Evolutionary conservation across 23 tunicate genomes (phyloP), one percentile per base, ranked within the genome.

Genomic region (Trididemnum miniatum): DNA sequence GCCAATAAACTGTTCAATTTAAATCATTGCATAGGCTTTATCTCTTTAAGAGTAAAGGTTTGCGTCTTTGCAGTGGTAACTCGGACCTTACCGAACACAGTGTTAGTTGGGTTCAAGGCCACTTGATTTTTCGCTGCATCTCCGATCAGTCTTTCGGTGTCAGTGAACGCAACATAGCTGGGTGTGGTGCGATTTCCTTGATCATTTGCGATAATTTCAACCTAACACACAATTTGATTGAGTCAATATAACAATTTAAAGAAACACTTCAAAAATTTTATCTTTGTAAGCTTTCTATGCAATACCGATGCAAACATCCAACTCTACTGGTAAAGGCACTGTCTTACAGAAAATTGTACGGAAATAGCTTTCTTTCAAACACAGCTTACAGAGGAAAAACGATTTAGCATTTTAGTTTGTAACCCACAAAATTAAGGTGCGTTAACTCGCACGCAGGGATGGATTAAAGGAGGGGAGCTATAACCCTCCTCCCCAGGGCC

Each of bases 91-190:
- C 88, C 97, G 75, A 96, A 96, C 15, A 96, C 94, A 63, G 97
- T 96, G 85, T 96, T 96, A 35, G 79, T 44, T 79, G 99, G 99
- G 74, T 96, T 96, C 92, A 87, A 77, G 33, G 99, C 92, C 12
- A 92, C 89, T 71, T 96, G 99, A 59, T 96, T 96, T 71, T 96
- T 96, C 20, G 99, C 99, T 7, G 99, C 95, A 81, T 96, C 99
- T 30, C 99, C 99, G 37, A 96, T 93, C 28, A 96, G 86, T 28
- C 99, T 71, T 36, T 93, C 98, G 0, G 89, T 84, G 73, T 93
- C 94, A 33, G 89, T 88, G 39, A 93, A 93, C 18, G 90, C 98
- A 25, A 93, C 98, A 59, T 93, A 93, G 51, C 93, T 88, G 1
- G 95, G 95, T 39, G 95, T 90, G 20, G 89, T 84, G 40, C 95